Evolutionary conservation across 2,888 invertebrate species (phyloP), one percentile per base, ranked within the genome.

Genomic region (Parelbella ahira): DNA sequence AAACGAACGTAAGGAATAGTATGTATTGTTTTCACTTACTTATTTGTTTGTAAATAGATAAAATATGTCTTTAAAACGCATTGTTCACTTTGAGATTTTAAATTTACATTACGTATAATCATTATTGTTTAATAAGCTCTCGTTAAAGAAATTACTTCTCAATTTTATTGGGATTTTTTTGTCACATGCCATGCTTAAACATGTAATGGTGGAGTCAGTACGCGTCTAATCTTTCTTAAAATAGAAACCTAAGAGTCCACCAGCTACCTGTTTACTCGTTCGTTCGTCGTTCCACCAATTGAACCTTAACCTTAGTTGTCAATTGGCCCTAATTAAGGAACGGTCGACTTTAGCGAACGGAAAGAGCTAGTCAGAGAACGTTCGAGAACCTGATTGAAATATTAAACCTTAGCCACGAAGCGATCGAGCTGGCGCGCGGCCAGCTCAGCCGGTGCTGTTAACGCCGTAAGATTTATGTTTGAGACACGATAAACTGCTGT

Each of bases 261-360:
- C 52, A 59, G 54, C 54, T 53, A 45, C 37, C 8, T 27, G 21
- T 21, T 28, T 21, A n/a, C 37, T 37, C 9, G 12, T 21, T 21
- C 33, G 65, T n/a, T 50, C 9, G 8, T 54, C 48, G 54, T 59
- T 50, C 49, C 43, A 41, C 47, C 68, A 72, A 73, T 68, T 68
- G 72, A 47, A 25, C 41, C 21, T 34, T 34, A 34, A 27, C 56
- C 51, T 67, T 65, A 63, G 55, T 47, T 45, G 51, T 45, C 73
- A 75, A 75, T 75, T 70, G 63, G 30, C 48, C 51, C 49, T 55
- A 65, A 66, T 61, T 60, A 32, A 39, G 30, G 33, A 42, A 34
- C 15, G 32, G 11, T 41, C 27, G 32, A 29, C n/a, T 11, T 10
- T 11, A n/a, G 37, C 21, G 7, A 28, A 27, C 15, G 21, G 33